These are phyloP conservation scores for Palythoa heliodiscus DNA, from an alignment of 92 coral and sea anemone species.

Conservation along the genomic window DNA sequence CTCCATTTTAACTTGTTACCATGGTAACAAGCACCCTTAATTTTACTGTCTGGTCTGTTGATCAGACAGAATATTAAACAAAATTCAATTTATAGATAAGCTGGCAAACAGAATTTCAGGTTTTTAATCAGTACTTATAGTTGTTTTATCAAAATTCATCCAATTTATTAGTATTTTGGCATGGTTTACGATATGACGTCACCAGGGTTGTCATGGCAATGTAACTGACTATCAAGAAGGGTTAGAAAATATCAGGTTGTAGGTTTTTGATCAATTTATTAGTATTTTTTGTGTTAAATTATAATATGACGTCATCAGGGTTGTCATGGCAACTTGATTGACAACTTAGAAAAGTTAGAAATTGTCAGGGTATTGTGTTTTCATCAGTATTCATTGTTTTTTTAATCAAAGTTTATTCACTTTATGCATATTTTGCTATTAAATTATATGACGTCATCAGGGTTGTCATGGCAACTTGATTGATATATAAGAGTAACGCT, in stretches of 20 bases:
- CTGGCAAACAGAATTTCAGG: neutral
- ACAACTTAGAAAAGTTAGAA: conserved; percentile 7
- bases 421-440: conserved; percentile 8
- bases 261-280: neutral
- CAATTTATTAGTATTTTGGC: conserved; percentile 7
- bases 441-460: conserved; percentile 25
- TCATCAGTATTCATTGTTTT: neutral
- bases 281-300: neutral
- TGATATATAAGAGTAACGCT: conserved; percentile 21
- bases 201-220: conserved; percentile 6
- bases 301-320: conserved; percentile 23
- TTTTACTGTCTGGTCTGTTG: conserved; percentile 31
- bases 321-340: conserved; percentile 44
- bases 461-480: conserved; percentile 48
- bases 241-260: conserved; percentile 1
- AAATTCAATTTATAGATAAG: conserved; percentile 1
- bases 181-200: neutral
- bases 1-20: conserved; percentile 23
- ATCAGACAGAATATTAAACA: conserved; percentile 25
- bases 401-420: neutral
- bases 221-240: conserved; percentile 1
- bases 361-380: conserved; percentile 3
- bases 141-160: conserved; percentile 33
- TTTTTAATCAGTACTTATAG: conserved; percentile 3
- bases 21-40: conserved; percentile 39